These are phyloP conservation scores for Hyperopisus bebe DNA, from an alignment of 2,113 vertebrate species.

Conservation along the genomic window DNA sequence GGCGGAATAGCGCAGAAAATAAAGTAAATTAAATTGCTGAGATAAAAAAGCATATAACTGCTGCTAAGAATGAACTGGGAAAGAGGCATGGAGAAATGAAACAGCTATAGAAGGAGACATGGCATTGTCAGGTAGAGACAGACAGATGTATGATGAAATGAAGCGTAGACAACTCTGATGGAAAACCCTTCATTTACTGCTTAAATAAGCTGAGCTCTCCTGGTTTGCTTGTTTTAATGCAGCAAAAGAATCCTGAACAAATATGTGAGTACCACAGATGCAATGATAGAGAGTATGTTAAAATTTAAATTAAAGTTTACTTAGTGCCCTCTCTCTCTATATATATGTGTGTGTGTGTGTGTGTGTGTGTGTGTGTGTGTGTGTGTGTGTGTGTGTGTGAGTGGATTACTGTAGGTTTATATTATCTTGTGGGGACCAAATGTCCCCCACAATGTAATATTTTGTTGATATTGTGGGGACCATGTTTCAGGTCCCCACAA, in stretches of 20 bases:
- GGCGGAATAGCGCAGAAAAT: background rate
- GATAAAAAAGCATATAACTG: background rate
- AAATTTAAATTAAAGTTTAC: background rate
- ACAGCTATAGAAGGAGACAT: background rate
- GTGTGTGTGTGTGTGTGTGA: too few species aligned
- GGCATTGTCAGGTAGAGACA: background rate
- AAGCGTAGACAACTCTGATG: background rate
- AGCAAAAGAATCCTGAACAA: background rate
- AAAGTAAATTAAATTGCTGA: constrained; percentile 8
- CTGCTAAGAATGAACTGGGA: background rate
- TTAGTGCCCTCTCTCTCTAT: background rate
- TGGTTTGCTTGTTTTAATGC: background rate
- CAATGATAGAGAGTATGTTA: background rate
- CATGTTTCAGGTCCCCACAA: too few species aligned
- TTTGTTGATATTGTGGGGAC: background rate
- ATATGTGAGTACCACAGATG: background rate
- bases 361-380: too few species aligned
- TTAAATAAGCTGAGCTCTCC: background rate
- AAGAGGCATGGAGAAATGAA: background rate
- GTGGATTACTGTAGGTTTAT: too few species aligned
- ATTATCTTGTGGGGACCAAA: too few species aligned
- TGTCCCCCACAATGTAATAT: background rate
- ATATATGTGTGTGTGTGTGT: background rate
- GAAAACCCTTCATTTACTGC: background rate
- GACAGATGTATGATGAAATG: background rate